Base-by-base conservation (phyloP, 2,797 vertebrate species). In the Galago senegalensis region DNA sequence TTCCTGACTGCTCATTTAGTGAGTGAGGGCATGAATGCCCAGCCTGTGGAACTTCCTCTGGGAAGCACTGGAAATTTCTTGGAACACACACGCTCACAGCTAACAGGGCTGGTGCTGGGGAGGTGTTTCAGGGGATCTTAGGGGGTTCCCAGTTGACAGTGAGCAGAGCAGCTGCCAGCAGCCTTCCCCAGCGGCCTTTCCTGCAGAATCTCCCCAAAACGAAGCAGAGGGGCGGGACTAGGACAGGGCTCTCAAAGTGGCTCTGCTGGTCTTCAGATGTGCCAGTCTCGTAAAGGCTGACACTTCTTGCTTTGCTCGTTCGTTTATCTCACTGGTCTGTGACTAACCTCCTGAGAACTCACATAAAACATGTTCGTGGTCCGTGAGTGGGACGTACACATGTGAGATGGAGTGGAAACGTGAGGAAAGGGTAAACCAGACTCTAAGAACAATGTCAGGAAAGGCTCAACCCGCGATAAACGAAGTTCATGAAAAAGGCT, bases 401-500 rank as follows among this genome's bases (percentile, higher is more conserved):
- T 7, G 46, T 13, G 17, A 53, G 61, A 11, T 23, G 7, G 31
- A 80, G 16, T 37, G 60, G 72, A 58, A 85, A 56, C 46, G 14
- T 0, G n/a, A 95, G 81, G 69, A 58, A 49, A 75, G 31, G 29
- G 1, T 17, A 6, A 77, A 49, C 56, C 21, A 67, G n/a, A 40
- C 11, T 5, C 1, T 0, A 18, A 60, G 67, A 82, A 96, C 85
- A 92, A 83, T 87, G 92, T 82, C 93, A 77, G 93, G 87, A 95
- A 91, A 87, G 67, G 67, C 77, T 87, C 69, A 63, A 25, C 25
- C 7, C 37, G 4, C 23, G 92, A 89, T 17, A 53, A 53, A 87
- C 4, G 40, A 76, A 61, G 73, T 31, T 43, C 63, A 81, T 70
- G 76, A 94, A 65, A 89, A 96, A 82, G 9, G 16, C 43, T 76